A percentile compares a stretch with the other conserved stretches of the same genome.
Conservation (phyloP, 2,888 invertebrate species). For the Andrena fulva region DNA sequence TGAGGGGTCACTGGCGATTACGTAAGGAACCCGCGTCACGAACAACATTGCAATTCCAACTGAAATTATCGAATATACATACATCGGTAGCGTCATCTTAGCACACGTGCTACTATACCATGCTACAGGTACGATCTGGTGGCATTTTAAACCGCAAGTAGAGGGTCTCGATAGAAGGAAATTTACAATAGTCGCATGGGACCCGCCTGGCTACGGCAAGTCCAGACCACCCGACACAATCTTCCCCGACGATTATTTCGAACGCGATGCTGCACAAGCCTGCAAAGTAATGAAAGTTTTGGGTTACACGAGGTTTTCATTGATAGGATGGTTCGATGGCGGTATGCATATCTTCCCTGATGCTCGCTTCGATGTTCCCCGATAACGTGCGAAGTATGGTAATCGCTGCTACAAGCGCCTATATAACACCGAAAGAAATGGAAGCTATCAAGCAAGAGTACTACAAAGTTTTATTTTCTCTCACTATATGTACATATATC, state of each 20-base stretch:
- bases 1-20: not conserved
- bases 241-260: constrained; percentile 90
- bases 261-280: constrained; percentile 91
- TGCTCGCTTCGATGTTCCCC: constrained; percentile 91
- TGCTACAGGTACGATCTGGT: constrained; percentile 89
- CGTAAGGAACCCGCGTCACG: not conserved
- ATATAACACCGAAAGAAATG: constrained; percentile 89
- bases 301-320: constrained; percentile 89
- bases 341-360: constrained; percentile 92
- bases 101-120: constrained; percentile 23
- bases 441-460: constrained; percentile 88
- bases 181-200: constrained; percentile 91
- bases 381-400: constrained; percentile 90
- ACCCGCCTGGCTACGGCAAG: constrained; percentile 95
- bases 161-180: constrained; percentile 88
- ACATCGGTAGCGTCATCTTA: too few relatives aligned
- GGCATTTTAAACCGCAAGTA: constrained; percentile 93
- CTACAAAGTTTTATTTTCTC: constrained; percentile 62
- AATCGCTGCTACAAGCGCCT: constrained; percentile 92
- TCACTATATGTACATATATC: not conserved
- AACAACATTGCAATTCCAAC: not conserved
- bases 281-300: constrained; percentile 90
- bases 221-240: constrained; percentile 91
- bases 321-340: constrained; percentile 96
- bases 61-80: not conserved